These are phyloP conservation scores for Beaufortia kweichowensis DNA, from an alignment of 2,113 vertebrate species.

Conservation along the genomic window DNA sequence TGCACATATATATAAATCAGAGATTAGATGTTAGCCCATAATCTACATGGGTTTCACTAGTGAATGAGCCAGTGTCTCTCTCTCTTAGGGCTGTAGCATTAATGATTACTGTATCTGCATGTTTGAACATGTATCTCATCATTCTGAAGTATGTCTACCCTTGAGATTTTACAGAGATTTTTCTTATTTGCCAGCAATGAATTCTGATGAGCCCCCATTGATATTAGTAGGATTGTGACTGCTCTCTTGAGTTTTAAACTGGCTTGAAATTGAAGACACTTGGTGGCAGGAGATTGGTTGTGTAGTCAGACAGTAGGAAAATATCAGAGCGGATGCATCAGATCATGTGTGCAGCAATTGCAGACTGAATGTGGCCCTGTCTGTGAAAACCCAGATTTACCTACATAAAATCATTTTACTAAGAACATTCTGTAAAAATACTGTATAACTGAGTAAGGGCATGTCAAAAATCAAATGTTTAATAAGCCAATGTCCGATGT, in stretches of 20 bases:
- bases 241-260: no score
- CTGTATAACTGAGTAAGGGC: no score
- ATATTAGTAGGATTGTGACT: background rate
- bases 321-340: background rate
- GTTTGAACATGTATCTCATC: background rate
- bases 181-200: conserved; percentile 10
- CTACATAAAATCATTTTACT: no score
- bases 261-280: no score
- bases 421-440: no score
- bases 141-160: background rate
- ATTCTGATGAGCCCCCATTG: conserved; percentile 3
- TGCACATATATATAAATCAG: no score
- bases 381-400: no score
- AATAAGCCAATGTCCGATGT: no score
- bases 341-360: background rate
- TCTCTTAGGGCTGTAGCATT: background rate
- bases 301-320: background rate
- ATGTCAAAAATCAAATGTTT: no score
- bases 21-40: no score
- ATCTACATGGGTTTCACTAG: no score
- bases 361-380: no score
- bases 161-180: background rate
- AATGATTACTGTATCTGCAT: background rate
- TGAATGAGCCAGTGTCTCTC: background rate
- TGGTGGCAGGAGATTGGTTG: background rate